A percentile compares a stretch with the other conserved stretches of the same genome.
Evolutionary conservation across 1,140 invertebrate species (phyloP).

Genomic region (Centruroides sculpturatus): DNA sequence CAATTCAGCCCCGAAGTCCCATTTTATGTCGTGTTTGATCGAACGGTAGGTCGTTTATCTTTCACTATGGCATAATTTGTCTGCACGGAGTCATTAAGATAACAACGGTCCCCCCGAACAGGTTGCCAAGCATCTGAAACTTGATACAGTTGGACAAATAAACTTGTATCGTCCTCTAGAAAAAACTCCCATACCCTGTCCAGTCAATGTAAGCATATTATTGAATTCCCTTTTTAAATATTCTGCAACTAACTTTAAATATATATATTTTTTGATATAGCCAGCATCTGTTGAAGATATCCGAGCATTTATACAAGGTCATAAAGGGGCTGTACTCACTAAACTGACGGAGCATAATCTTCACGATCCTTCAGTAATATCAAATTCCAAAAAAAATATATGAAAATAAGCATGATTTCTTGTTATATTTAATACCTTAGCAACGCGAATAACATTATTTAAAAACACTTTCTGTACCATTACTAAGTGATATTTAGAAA

Average conservation of each 20-base stretch:
- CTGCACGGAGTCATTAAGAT: too few relatives aligned
- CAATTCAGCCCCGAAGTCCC: conserved; percentile 9
- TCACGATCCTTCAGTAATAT: conserved; percentile 12
- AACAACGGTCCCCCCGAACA: background rate
- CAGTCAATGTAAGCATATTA: conserved; percentile 7
- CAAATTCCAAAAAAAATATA: too few relatives aligned
- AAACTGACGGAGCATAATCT: conserved; percentile 16
- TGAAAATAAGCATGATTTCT: too few relatives aligned
- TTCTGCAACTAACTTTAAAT: background rate
- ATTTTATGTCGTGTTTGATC: conserved; percentile 16
- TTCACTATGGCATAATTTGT: background rate
- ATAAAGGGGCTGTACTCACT: conserved; percentile 11
- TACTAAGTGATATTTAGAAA: too few relatives aligned
- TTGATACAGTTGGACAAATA: conserved; percentile 15
- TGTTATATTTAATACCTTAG: too few relatives aligned
- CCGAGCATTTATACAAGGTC: conserved; percentile 9
- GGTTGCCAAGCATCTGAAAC: conserved; percentile 16
- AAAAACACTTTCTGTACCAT: too few relatives aligned
- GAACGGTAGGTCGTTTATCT: conserved; percentile 10
- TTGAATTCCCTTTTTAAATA: background rate
- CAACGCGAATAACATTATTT: too few relatives aligned
- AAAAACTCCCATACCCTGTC: conserved; percentile 11
- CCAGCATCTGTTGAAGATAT: conserved; percentile 14
- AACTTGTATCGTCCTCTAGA: conserved; percentile 8
- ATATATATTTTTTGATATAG: background rate